Evolutionary conservation across 2,797 vertebrate species (phyloP).

Genomic region (Alexandromys oeconomus): DNA sequence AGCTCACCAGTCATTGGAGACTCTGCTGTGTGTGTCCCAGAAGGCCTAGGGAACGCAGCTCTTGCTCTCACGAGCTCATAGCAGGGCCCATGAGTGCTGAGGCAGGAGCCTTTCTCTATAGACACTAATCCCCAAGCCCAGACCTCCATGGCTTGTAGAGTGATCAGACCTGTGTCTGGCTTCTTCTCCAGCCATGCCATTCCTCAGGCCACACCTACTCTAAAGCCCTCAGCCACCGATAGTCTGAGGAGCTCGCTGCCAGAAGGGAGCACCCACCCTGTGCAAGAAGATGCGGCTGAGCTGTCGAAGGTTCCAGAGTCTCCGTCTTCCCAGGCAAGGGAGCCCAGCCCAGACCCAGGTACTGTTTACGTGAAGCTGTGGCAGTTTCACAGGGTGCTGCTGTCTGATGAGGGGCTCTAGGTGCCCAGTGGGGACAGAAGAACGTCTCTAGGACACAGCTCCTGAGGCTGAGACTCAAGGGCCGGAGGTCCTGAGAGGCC

Average conservation of each 20-base stretch:
- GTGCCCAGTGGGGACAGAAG: not conserved
- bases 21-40: not conserved
- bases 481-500: not conserved
- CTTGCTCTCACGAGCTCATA: not conserved
- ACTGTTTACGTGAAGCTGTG: not conserved
- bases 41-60: not conserved
- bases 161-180: not conserved
- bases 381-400: not conserved
- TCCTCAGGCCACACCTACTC: not conserved
- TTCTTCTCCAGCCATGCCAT: not conserved
- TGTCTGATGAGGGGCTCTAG: not conserved
- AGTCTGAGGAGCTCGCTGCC: not conserved
- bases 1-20: not conserved
- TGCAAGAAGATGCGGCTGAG: not conserved
- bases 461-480: not conserved
- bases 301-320: not conserved
- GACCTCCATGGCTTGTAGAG: not conserved
- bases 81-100: not conserved
- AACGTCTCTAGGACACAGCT: not conserved
- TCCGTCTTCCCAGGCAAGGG: not conserved
- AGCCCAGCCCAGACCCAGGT: slow-evolving; percentile 58
- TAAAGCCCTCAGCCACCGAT: not conserved
- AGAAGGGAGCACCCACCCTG: accelerated
- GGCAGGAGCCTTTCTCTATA: not conserved
- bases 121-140: not conserved